Conservation (phyloP, 1,140 invertebrate genomes). For the Diabrotica undecimpunctata region DNA sequence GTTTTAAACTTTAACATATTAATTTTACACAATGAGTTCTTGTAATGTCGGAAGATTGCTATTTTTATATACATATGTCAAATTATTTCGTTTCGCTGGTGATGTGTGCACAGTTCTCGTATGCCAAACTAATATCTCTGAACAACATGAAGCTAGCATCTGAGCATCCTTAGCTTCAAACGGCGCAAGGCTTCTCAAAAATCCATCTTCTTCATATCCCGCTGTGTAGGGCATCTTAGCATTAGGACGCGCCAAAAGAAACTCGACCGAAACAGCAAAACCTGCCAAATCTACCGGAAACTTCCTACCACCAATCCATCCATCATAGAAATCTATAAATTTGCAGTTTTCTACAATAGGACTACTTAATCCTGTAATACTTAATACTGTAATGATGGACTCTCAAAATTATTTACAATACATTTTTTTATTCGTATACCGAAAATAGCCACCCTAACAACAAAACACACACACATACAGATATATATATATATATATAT, state of each 20-base stretch:
- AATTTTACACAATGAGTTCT: too few relatives aligned
- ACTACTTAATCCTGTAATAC: constrained; percentile 67
- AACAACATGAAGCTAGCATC: constrained; percentile 73
- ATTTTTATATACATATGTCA: too few relatives aligned
- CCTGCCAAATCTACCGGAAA: constrained; percentile 93
- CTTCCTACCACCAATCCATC: constrained; percentile 75
- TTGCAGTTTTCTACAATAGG: constrained; percentile 66
- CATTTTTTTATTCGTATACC: too few relatives aligned
- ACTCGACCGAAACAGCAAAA: constrained; percentile 63
- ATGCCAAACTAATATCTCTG: constrained; percentile 82
- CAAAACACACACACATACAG: too few relatives aligned
- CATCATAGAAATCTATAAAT: constrained; percentile 77
- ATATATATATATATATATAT: too few relatives aligned
- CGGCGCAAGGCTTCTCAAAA: constrained; percentile 68
- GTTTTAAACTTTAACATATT: too few relatives aligned
- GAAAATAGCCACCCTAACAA: too few relatives aligned
- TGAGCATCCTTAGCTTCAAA: constrained; percentile 71
- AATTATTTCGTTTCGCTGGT: constrained; percentile 46
- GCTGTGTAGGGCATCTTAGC: constrained; percentile 71
- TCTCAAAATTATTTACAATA: too few relatives aligned
- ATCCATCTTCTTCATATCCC: constrained; percentile 82
- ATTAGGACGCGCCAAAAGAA: constrained; percentile 58
- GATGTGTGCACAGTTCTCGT: constrained; percentile 80
- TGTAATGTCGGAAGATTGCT: too few relatives aligned
- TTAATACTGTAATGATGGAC: too few relatives aligned